Evolutionary conservation across 2,888 invertebrate genomes (phyloP), one percentile per base, ranked within the genome.

Genomic region (Trachelus iudaicus): DNA sequence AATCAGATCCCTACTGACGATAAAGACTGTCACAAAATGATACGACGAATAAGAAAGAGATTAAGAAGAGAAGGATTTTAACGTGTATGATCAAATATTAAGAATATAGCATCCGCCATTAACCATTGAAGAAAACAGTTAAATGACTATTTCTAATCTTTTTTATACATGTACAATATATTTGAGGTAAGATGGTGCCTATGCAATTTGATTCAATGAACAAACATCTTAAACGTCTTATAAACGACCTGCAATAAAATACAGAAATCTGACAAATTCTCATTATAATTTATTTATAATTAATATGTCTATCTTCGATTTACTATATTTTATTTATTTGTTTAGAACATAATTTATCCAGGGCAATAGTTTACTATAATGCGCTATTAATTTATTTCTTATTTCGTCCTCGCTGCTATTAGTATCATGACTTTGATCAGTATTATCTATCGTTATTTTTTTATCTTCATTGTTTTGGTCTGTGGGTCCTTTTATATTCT

Each of bases 311-410:
- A 15, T 23, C 15, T 15, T 37, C 13, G 13, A 37, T 37, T 23
- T 56, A 23, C 9, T 56, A 15, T 23, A 56, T 56, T 80, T 81
- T 77, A 78, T 83, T 86, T 86, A 83, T 79, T 83, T 79, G 31
- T 84, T 81, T n/a, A 90, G 82, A 56, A 84, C 84, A 75, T 89
- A 90, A 79, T 89, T 84, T 68, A 91, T 85, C 90, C 90, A 91
- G 4, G 89, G 86, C 71, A 90, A 81, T 34, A 91, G 81, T 85
- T 87, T 90, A 76, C 84, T 89, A 73, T 91, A 91, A 81, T 90
- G 90, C 1, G 87, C 85, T n/a, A 89, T 89, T 37, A 90, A 78
- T 83, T 85, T 86, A 71, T 80, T 85, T 75, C 83, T 83, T 4
- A 79, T 80, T 31, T 88, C 84, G 73, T 87, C 86, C 9, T 85